These are phyloP conservation scores for Periplaneta americana DNA, from an alignment of 1,140 invertebrate genomes.

Conservation along the genomic window DNA sequence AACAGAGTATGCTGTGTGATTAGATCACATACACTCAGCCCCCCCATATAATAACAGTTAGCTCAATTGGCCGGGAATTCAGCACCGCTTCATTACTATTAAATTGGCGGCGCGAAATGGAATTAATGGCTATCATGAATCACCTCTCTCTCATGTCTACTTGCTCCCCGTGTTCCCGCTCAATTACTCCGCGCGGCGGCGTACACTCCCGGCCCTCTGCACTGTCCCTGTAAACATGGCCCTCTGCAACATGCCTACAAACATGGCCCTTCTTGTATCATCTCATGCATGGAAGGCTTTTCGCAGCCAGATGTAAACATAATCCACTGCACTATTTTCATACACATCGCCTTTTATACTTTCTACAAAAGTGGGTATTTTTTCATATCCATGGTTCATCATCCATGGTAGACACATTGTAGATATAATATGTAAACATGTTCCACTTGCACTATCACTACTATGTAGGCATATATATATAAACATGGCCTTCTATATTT, in stretches of 20 bases:
- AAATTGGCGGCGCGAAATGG: conserved; percentile 21
- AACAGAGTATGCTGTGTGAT: conserved; percentile 11
- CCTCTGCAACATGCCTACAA: background rate
- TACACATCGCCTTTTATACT: background rate
- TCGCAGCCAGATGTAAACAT: background rate
- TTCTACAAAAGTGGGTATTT: background rate
- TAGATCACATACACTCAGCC: conserved; percentile 7
- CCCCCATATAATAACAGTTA: conserved; percentile 16
- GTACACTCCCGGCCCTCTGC: background rate
- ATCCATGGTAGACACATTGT: no score
- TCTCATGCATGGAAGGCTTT: background rate
- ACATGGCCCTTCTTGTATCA: background rate
- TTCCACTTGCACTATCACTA: no score
- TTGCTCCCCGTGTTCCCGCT: background rate
- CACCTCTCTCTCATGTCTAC: background rate
- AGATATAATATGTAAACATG: no score
- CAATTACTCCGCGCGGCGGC: conserved; percentile 1
- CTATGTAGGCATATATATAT: no score
- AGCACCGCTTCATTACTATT: conserved; percentile 21
- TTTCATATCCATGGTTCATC: no score
- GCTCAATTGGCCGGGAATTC: conserved; percentile 19
- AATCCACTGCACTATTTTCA: background rate
- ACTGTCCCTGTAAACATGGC: background rate
- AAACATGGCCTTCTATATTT: no score
- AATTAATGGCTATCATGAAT: conserved; percentile 19